Evolutionary conservation across 2,888 invertebrate genomes (phyloP).

Genomic region (Galerucella pusilla): DNA sequence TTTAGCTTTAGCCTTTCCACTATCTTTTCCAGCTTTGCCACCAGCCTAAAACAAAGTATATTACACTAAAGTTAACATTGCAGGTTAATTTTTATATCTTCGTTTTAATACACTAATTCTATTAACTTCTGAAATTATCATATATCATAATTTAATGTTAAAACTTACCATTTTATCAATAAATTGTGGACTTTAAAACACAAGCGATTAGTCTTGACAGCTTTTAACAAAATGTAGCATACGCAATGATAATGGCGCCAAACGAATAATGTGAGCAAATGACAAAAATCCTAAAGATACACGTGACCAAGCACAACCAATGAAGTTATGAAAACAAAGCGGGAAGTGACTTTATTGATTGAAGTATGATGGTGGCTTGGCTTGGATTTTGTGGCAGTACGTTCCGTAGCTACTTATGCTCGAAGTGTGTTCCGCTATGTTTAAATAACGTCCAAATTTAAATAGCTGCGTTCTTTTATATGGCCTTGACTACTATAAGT

Average conservation of each 20-base stretch:
- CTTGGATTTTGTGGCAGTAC: conserved; percentile 47
- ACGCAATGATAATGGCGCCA: conserved; percentile 56
- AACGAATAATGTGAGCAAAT: conserved; percentile 51
- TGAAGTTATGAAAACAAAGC: conserved; percentile 42
- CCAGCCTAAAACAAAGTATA: conserved; percentile 84
- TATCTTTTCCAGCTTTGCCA: conserved; percentile 99
- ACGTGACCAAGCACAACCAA: conserved; percentile 63
- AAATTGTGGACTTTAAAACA: conserved; percentile 27
- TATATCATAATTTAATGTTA: conserved; percentile 29
- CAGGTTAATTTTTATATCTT: not conserved
- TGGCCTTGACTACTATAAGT: not conserved
- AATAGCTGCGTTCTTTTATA: not conserved
- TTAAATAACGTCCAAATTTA: not conserved
- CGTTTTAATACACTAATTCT: not conserved
- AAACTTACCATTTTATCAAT: conserved; percentile 64
- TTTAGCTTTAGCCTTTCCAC: conserved; percentile 99
- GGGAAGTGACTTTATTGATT: conserved; percentile 55
- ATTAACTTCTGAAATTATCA: conserved; percentile 19
- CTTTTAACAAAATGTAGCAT: conserved; percentile 47
- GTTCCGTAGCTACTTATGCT: conserved; percentile 10
- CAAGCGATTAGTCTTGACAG: conserved; percentile 53
- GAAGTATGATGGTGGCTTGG: conserved; percentile 47
- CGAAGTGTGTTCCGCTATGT: not conserved
- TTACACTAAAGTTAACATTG: conserved; percentile 1
- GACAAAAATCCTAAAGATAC: conserved; percentile 46